Evolutionary conservation across 2,113 vertebrate species (phyloP), one percentile per base, ranked within the genome.

Genomic region (Chitala chitala): DNA sequence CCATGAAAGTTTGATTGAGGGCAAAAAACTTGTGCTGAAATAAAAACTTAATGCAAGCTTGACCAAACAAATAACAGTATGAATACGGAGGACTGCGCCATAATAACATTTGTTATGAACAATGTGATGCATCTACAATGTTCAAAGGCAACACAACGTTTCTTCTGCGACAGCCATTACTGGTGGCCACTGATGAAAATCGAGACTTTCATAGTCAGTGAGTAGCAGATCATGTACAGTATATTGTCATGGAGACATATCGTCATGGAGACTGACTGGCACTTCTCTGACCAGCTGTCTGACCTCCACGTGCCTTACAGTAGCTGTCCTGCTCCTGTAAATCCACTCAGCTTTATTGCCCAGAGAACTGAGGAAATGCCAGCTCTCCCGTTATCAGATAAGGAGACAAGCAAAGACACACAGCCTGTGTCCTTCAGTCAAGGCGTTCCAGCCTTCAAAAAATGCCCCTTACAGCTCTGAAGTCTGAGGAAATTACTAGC

Each of bases 231-330:
- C 73, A 44, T n/a, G 29, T 17, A 31, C 5, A 17, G 22, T 12
- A 74, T 31, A 46, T 29, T 48, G 50, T n/a, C n/a, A n/a, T n/a
- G 46, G 4, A 9, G 33, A 22, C 5, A 22, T 74, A 66, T 55
- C 40, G 24, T 66, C 3, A 33, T 24, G 50, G 48, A 38, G 42
- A 17, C 56, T 24, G 71, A 26, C 24, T 61, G 56, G 13, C 7
- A 46, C 6, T 42, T 64, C 46, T 36, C 33, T 48, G 29, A 33
- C 13, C 24, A 22, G 13, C 42, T 17, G 36, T 58, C 58, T 63
- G 72, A 73, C 58, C 72, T 73, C 71, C 22, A 8, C 17, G 15
- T n/a, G 29, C 56, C 44, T 73, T 38, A 56, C 71, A 20, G 42
- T 26, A 63, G 56, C 58, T 33, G 42, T 20, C 8, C 4, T 17